Base-by-base conservation (phyloP, 2,113 vertebrate species). In the Myrmophylax atrothorax region DNA sequence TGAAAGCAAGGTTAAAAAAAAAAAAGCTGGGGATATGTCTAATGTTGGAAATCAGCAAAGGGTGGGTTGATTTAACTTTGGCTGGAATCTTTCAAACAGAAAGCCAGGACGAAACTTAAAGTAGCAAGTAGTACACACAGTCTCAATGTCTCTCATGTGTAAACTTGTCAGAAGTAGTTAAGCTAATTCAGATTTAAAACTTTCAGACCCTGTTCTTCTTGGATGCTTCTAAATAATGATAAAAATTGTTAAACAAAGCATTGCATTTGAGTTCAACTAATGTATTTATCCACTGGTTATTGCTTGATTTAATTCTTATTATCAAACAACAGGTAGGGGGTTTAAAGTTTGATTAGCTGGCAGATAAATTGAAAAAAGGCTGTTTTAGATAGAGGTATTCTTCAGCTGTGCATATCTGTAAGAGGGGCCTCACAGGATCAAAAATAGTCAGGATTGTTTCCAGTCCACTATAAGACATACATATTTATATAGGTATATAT, bases 1-100 rank as follows among this genome's bases (percentile, higher is more conserved):
- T 99, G 98, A 99, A 99, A 98, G 98, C 98, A 98, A 97, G 96
- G 97, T 98, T 98, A 96, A 97, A 96, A 96, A 93, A 98, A 97
- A 96, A 97, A 28, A 62, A 42, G 63, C 25, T 95, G 97, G 96
- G 98, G 98, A 98, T 98, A 98, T 98, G 98, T 98, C 98, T 99
- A 98, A 98, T 97, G 96, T 97, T 98, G 98, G 98, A 98, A 98
- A 98, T 98, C 98, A 97, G 94, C 46, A 98, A 95, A 98, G 98
- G 97, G 98, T 95, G 97, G 98, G 97, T 98, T 98, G 98, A 98
- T 98, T 98, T 98, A 97, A 98, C 97, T 98, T 98, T 97, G 98
- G 97, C 96, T 94, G 91, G 97, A 98, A 97, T 97, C 97, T 98
- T 97, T 97, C 97, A 93, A 93, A 96, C 95, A 97, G 96, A 96